Evolutionary conservation across 2,888 invertebrate genomes (phyloP).

Genomic region (Exocentrus adspersus): DNA sequence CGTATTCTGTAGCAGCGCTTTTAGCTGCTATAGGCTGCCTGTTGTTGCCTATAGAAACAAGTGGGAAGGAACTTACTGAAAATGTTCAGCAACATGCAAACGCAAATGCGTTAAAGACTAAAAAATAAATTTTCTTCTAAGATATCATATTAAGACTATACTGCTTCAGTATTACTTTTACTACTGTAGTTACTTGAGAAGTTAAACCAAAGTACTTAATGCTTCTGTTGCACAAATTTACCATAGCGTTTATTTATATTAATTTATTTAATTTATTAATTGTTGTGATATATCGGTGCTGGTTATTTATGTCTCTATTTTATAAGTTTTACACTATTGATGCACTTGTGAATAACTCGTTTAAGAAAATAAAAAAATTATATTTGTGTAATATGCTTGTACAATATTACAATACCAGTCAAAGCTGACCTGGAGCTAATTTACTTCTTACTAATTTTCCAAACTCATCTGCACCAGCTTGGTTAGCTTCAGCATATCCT

Average conservation of each 20-base stretch:
- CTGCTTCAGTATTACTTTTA: constrained; percentile 31
- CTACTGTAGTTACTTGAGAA: constrained; percentile 31
- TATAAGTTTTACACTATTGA: not conserved
- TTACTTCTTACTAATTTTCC: constrained; percentile 70
- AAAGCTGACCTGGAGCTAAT: constrained; percentile 61
- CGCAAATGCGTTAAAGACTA: constrained; percentile 31
- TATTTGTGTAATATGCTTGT: too few relatives aligned
- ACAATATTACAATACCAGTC: not conserved
- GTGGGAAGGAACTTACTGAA: constrained; percentile 76
- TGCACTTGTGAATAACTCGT: not conserved
- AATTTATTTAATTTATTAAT: constrained; percentile 8
- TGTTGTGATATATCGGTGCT: constrained; percentile 24
- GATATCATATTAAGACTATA: constrained; percentile 5
- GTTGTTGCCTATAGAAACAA: constrained; percentile 87
- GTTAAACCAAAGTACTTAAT: constrained; percentile 38
- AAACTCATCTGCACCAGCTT: constrained; percentile 69
- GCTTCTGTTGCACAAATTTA: constrained; percentile 18
- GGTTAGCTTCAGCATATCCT: constrained; percentile 68
- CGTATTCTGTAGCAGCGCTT: constrained; percentile 81
- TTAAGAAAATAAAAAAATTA: too few relatives aligned
- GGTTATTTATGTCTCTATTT: constrained; percentile 6
- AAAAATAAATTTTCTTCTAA: not conserved
- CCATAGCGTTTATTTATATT: constrained; percentile 26
- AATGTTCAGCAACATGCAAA: constrained; percentile 60
- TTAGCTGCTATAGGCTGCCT: constrained; percentile 80